Percentiles rank a stretch among this genome's conserved stretches.
Conservation (phyloP, 1,140 invertebrate species). For the Drosophila trapezifrons region DNA sequence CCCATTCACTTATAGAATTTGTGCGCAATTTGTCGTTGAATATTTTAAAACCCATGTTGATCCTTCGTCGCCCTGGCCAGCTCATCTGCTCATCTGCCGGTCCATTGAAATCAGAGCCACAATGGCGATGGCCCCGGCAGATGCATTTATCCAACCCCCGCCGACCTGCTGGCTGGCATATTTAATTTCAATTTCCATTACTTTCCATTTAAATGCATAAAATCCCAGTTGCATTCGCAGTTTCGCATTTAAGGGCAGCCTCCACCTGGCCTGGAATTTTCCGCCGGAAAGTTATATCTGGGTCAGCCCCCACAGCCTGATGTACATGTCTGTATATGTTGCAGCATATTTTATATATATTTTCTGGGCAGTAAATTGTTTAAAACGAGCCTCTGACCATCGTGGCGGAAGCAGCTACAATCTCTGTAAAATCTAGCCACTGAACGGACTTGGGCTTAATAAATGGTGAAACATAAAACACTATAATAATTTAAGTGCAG, state of each 20-base stretch:
- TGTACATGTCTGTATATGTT: conserved; percentile 2
- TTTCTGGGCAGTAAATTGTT: not conserved
- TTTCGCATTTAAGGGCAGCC: conserved; percentile 2
- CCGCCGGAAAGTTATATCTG: conserved; percentile 9
- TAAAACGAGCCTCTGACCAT: conserved; percentile 3
- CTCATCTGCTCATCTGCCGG: too few relatives aligned
- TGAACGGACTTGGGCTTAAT: too few relatives aligned
- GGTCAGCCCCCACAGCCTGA: conserved; percentile 7
- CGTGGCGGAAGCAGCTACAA: not conserved
- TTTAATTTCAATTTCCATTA: conserved; percentile 8
- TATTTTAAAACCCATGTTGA: not conserved
- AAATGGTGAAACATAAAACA: too few relatives aligned
- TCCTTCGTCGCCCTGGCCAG: too few relatives aligned
- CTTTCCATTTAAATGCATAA: conserved; percentile 14
- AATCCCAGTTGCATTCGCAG: conserved; percentile 6
- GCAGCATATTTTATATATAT: not conserved
- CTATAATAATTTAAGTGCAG: too few relatives aligned
- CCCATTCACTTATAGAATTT: not conserved
- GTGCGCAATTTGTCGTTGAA: not conserved
- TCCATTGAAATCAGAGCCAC: not conserved
- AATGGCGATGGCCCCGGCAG: not conserved
- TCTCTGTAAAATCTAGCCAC: not conserved
- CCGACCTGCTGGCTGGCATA: not conserved
- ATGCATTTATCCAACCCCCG: not conserved
- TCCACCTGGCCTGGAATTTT: conserved; percentile 9